Base-by-base conservation (phyloP, 2,797 vertebrate genomes). In the Girardinus metallicus region DNA sequence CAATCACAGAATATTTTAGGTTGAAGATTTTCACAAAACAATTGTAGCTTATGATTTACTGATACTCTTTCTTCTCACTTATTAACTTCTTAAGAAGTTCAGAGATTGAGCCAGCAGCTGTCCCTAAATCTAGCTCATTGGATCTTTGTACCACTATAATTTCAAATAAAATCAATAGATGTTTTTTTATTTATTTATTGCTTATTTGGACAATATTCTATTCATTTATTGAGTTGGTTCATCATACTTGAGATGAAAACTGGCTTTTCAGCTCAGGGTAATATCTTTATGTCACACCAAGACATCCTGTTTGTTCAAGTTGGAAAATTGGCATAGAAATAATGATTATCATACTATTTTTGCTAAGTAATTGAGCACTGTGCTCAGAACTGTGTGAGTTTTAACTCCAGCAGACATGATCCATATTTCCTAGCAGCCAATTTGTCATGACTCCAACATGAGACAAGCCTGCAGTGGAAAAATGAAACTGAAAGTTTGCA, bases 391-490 rank as follows among this genome's bases (percentile, higher is more conserved):
- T 36, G 55, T 75, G 57, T 64, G 18, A 76, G 46, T 34, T 75
- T 57, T 8, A 49, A 47, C 72, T 73, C 62, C 43, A 83, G 73
- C 47, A 76, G 41, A 46, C 29, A 44, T 29, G 43, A 72, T 71
- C 41, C 68, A 43, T 31, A 46, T 46, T 44, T 72, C 39, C 39
- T 43, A n/a, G 66, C 66, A 70, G 66, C 66, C 66, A 70, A 70
- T 70, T 70, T 70, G 66, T n/a, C 66, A 70, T 12, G 11, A 70
- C 11, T 70, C 66, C 23, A n/a, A 43, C 26, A 43, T 41, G 0
- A n/a, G 39, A 41, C 66, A 43, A 26, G 26, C 43, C 26, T 70
- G 7, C 34, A 23, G 21, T 10, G 21, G 62, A 66, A 66, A 60
- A 60, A 60, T 66, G 18, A 66, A 66, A 43, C 23, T 43, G 39